Evolutionary conservation across 2,797 vertebrate species (phyloP).

Genomic region (Siniperca undulata): DNA sequence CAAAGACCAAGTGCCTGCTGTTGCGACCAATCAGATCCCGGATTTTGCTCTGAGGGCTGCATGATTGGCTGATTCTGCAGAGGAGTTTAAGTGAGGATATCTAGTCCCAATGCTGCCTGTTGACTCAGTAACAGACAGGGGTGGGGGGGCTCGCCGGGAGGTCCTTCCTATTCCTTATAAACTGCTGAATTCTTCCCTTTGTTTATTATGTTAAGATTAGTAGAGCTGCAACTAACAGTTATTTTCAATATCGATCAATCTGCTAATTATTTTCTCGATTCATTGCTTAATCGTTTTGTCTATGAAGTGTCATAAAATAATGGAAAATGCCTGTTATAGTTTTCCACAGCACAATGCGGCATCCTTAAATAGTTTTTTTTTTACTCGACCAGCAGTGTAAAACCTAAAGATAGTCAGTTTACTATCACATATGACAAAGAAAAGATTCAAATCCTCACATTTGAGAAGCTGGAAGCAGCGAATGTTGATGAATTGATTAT

Average conservation of each 20-base stretch:
- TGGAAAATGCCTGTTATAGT: no score
- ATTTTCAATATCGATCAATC: no score
- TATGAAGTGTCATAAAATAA: neutral
- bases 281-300: neutral
- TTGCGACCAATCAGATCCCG: constrained; percentile 60
- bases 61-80: constrained; percentile 61
- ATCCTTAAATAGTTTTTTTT: neutral
- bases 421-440: neutral
- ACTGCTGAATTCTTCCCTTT: neutral
- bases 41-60: constrained; percentile 1
- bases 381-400: neutral
- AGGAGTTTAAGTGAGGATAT: constrained; percentile 51
- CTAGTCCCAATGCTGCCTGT: constrained; percentile 54
- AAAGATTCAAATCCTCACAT: no score
- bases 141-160: neutral
- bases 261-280: neutral
- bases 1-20: constrained; percentile 42
- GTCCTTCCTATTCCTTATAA: neutral
- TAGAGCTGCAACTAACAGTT: neutral
- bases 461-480: no score
- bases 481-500: neutral
- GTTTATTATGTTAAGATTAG: constrained; percentile 4
- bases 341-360: neutral
- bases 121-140: constrained; percentile 59
- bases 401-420: no score